A percentile compares a stretch with the other conserved stretches of the same genome.
phyloP scores from a whole-genome alignment of 2,113 vertebrate species.

The Paedocypris sp. region DNA sequence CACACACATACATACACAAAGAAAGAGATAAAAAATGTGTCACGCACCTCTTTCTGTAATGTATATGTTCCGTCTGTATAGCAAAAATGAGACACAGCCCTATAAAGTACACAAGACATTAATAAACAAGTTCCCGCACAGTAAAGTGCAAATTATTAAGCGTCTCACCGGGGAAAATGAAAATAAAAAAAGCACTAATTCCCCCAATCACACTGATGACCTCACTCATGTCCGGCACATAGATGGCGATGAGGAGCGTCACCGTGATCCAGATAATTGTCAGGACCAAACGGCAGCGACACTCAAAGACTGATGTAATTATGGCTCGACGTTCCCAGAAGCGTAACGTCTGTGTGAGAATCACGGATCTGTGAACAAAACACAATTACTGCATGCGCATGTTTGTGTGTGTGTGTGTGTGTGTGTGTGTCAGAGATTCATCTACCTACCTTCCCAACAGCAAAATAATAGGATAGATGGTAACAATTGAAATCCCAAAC shows the following conservation, averaged over 20 bases:
- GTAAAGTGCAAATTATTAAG: neutral
- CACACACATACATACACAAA: too few species aligned
- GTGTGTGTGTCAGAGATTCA: neutral
- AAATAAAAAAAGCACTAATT: constrained; percentile 91
- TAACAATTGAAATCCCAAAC: constrained; percentile 80
- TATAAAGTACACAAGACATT: constrained; percentile 38
- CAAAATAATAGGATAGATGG: constrained; percentile 86
- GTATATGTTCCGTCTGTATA: constrained; percentile 54
- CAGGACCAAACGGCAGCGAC: constrained; percentile 53
- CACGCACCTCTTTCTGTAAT: constrained; percentile 66
- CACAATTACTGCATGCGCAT: neutral
- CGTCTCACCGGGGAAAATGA: constrained; percentile 82
- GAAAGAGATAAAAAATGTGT: neutral
- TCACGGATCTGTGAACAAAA: constrained; percentile 65
- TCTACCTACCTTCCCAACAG: constrained; percentile 75
- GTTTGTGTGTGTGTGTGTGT: neutral
- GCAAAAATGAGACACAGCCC: constrained; percentile 81
- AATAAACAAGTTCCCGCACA: neutral
- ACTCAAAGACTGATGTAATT: constrained; percentile 42
- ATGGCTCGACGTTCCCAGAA: constrained; percentile 28
- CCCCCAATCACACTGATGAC: constrained; percentile 81
- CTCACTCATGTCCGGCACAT: constrained; percentile 79
- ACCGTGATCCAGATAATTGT: constrained; percentile 72
- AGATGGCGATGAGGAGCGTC: constrained; percentile 71
- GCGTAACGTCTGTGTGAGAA: constrained; percentile 63